A percentile compares a stretch with the other conserved stretches of the same genome.
phyloP scores from a whole-genome alignment of 2,888 invertebrate genomes.

The Eupithecia subfuscata region DNA sequence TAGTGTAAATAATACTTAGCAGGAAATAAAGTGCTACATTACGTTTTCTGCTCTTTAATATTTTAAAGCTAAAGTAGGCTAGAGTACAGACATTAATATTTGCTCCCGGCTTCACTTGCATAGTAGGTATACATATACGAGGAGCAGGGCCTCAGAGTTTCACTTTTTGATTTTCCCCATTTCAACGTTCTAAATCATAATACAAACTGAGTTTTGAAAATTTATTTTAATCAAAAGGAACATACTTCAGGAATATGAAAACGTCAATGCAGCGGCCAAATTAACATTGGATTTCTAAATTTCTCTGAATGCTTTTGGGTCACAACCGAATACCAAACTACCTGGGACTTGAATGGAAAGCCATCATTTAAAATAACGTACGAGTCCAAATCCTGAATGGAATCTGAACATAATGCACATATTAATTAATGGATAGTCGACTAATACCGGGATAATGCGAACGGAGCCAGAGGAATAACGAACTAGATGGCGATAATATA shows the following conservation, averaged over 20 bases:
- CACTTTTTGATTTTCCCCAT: too few relatives aligned
- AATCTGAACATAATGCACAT: slow-evolving; percentile 53
- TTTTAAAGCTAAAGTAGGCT: background rate
- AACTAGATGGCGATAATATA: background rate
- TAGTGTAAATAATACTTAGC: too few relatives aligned
- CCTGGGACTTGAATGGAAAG: slow-evolving; percentile 30
- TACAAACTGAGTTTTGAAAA: background rate
- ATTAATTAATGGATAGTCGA: slow-evolving; percentile 54
- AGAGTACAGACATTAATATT: too few relatives aligned
- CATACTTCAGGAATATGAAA: background rate
- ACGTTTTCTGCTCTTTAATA: background rate
- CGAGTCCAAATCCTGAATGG: slow-evolving; percentile 45
- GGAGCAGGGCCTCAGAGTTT: too few relatives aligned
- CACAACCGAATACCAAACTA: slow-evolving; percentile 22
- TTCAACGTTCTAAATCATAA: background rate
- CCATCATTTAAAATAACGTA: slow-evolving; percentile 40
- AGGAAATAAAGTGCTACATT: too few relatives aligned
- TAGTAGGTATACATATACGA: background rate
- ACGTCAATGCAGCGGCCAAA: background rate
- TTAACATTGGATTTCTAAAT: background rate
- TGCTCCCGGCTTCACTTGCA: background rate
- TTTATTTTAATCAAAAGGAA: background rate
- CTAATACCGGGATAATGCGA: slow-evolving; percentile 42
- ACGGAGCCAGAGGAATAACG: background rate
- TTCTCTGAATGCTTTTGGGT: background rate